A percentile compares a stretch with the other conserved stretches of the same genome.
Evolutionary conservation across 2,888 invertebrate genomes (phyloP).

Genomic region (Pherbina coryleti): DNA sequence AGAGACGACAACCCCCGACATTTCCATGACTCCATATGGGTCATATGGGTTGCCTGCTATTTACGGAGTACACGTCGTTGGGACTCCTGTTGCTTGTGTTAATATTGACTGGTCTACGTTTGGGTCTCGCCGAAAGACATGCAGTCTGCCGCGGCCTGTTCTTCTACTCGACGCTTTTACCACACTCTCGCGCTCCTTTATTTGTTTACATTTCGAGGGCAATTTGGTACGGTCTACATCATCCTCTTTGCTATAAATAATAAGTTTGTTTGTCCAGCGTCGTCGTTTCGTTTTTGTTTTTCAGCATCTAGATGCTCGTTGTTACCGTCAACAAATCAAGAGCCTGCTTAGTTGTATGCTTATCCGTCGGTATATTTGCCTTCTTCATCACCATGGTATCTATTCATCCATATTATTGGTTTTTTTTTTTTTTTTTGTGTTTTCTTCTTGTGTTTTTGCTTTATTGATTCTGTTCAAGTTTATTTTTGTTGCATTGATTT

Average conservation of each 20-base stretch:
- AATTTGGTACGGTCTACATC: conserved; percentile 5
- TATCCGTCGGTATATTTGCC: conserved; percentile 24
- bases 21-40: neutral
- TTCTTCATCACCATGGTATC: conserved; percentile 7
- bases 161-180: neutral
- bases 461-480: conserved; percentile 27
- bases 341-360: neutral
- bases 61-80: neutral
- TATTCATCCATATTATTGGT: neutral
- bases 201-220: conserved; percentile 30
- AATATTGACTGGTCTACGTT: conserved; percentile 5
- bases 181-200: neutral
- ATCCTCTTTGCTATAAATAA: conserved; percentile 13
- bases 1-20: neutral
- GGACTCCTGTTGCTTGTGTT: conserved; percentile 26
- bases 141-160: conserved; percentile 25
- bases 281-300: conserved; percentile 1
- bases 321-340: conserved; percentile 29
- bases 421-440: neutral
- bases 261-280: conserved; percentile 24
- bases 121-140: conserved; percentile 20
- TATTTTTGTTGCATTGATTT: conserved; percentile 28
- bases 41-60: neutral
- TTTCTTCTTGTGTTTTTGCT: neutral
- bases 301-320: neutral